These are phyloP conservation scores for Enteromius unitaeniatus DNA, from an alignment of 2,797 vertebrate genomes.

Conservation along the genomic window DNA sequence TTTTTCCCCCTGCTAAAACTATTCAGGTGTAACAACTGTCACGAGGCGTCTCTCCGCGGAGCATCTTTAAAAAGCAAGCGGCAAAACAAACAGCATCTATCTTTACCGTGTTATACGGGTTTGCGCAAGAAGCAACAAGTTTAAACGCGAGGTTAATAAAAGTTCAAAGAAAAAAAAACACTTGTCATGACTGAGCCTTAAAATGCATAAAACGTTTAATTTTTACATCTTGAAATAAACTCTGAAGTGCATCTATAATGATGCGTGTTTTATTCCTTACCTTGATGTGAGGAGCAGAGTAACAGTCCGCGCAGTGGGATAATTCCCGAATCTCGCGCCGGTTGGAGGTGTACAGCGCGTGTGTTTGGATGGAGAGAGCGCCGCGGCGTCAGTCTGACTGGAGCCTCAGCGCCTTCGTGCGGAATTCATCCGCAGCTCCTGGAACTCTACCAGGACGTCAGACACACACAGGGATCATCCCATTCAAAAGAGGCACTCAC, in stretches of 20 bases:
- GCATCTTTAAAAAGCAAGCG: slow-evolving; percentile 10
- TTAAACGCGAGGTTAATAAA: background rate
- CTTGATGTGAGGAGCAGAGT: background rate
- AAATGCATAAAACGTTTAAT: background rate
- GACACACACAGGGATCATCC: slow-evolving; percentile 48
- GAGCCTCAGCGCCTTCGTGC: slow-evolving; percentile 81
- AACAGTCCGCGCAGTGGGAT: background rate
- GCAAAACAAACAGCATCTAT: background rate
- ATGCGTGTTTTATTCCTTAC: slow-evolving; percentile 30
- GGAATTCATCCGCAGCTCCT: slow-evolving; percentile 79
- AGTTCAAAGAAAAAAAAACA: background rate
- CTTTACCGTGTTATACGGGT: background rate
- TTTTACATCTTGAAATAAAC: background rate
- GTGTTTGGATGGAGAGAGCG: slow-evolving; percentile 56
- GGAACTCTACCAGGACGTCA: slow-evolving; percentile 76
- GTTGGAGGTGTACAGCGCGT: slow-evolving; percentile 65
- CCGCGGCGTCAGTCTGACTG: slow-evolving; percentile 85
- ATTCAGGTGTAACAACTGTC: background rate
- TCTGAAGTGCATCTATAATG: too few relatives aligned
- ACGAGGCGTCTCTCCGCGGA: background rate
- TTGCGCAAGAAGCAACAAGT: slow-evolving; percentile 43
- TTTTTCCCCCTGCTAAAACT: background rate
- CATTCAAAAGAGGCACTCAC: background rate
- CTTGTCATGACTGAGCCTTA: slow-evolving; percentile 11
- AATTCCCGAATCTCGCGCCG: slow-evolving; percentile 24